Conservation (phyloP, 2,888 invertebrate genomes). For the Sympetrum striolatum region DNA sequence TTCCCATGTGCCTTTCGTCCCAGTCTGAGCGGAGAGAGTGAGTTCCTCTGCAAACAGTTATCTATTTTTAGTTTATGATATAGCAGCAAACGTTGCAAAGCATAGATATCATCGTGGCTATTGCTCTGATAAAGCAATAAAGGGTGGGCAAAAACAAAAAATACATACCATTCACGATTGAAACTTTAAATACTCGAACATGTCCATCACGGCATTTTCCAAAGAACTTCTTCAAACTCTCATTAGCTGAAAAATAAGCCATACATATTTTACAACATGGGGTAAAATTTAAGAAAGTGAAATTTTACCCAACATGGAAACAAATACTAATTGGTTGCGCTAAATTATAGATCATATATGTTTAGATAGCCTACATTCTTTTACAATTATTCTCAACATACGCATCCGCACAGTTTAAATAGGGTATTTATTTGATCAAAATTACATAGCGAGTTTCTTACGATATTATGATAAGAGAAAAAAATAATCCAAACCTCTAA, state of each 20-base stretch:
- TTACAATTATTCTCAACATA: too few species aligned
- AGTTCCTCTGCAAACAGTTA: slow-evolving; percentile 73
- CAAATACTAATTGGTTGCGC: too few species aligned
- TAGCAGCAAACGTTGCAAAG: not conserved
- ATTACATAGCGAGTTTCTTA: not conserved
- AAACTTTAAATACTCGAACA: slow-evolving; percentile 80
- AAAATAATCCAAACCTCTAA: slow-evolving; percentile 70
- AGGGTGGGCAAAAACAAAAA: not conserved
- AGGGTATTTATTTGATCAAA: too few species aligned
- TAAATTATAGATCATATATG: too few species aligned
- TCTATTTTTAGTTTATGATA: slow-evolving; percentile 31
- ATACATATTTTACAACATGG: not conserved
- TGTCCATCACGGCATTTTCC: slow-evolving; percentile 83
- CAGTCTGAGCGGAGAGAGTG: slow-evolving; percentile 69
- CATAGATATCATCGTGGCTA: not conserved
- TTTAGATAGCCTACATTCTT: too few species aligned
- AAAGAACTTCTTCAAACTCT: slow-evolving; percentile 79
- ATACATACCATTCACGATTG: slow-evolving; percentile 81
- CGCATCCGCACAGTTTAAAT: too few species aligned
- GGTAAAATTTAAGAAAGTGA: too few species aligned
- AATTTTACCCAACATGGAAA: too few species aligned
- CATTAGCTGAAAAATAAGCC: slow-evolving; percentile 72
- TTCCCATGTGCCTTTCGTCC: slow-evolving; percentile 80
- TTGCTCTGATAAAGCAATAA: not conserved
- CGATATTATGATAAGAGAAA: slow-evolving; percentile 31